A percentile compares a stretch with the other conserved stretches of the same genome.
phyloP scores from a whole-genome alignment of 2,797 vertebrate genomes.

The Sebastiscus tertius region DNA sequence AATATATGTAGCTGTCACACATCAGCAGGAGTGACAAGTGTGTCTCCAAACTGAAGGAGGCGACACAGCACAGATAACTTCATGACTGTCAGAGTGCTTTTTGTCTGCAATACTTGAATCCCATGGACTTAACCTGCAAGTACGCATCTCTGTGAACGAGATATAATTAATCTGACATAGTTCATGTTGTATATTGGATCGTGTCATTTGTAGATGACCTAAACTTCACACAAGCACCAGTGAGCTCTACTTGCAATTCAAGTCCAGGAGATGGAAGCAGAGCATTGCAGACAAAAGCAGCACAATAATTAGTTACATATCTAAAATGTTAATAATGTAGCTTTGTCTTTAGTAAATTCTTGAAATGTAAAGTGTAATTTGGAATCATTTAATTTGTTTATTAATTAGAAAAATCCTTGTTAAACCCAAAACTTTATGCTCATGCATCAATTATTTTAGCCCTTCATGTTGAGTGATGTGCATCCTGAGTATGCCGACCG shows the following conservation, averaged over 20 bases:
- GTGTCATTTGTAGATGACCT: not conserved
- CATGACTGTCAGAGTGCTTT: not conserved
- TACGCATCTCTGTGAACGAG: not conserved
- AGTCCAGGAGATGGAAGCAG: slow-evolving; percentile 59
- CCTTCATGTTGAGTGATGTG: not conserved
- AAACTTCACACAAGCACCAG: not conserved
- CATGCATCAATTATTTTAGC: not conserved
- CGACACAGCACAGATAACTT: not conserved
- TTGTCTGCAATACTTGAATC: not conserved
- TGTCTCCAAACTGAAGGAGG: not conserved
- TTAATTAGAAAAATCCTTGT: not conserved
- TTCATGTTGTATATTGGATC: not conserved
- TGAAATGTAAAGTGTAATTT: not conserved
- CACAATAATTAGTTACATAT: not conserved
- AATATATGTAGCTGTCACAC: not conserved
- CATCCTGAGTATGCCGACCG: not conserved
- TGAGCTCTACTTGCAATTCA: slow-evolving; percentile 3
- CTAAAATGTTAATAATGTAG: not conserved
- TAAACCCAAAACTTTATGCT: not conserved
- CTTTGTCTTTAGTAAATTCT: not conserved
- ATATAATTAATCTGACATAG: not conserved
- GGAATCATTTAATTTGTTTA: not conserved
- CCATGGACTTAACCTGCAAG: not conserved
- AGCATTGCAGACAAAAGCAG: not conserved
- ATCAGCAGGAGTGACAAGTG: not conserved